Percentiles rank a stretch among this genome's conserved stretches.
Evolutionary conservation across 2,113 vertebrate species (phyloP).

Genomic region (Neofelis nebulosa): DNA sequence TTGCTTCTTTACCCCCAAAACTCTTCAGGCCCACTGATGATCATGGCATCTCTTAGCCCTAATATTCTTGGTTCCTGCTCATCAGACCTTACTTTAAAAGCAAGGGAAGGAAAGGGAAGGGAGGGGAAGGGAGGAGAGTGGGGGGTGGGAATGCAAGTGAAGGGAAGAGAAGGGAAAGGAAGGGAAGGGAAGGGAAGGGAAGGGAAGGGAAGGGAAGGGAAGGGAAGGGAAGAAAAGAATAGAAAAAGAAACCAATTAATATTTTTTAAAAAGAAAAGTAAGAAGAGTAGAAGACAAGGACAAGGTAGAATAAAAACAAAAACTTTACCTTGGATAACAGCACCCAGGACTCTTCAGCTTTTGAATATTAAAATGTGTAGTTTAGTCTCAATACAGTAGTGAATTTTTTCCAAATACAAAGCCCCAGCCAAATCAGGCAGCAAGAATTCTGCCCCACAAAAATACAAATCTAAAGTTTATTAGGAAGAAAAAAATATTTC

Average conservation of each 20-base stretch:
- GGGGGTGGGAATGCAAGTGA: background rate
- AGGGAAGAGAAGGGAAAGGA: background rate
- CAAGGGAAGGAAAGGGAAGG: background rate
- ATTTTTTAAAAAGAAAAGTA: background rate
- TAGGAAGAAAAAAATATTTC: background rate
- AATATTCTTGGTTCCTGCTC: background rate
- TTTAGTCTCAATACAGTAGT: background rate
- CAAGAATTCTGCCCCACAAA: background rate
- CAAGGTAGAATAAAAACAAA: background rate
- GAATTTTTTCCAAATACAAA: background rate
- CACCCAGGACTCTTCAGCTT: background rate
- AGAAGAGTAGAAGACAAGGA: background rate
- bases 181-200: background rate
- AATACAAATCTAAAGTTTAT: background rate
- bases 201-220: background rate
- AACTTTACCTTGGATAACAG: background rate
- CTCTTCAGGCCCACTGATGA: background rate
- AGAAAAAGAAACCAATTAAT: background rate
- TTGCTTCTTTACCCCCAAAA: background rate
- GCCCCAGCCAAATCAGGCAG: background rate
- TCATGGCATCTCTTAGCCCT: background rate
- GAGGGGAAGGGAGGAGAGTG: background rate
- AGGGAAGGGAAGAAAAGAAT: background rate
- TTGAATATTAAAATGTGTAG: background rate
- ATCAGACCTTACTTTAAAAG: background rate